Base-by-base conservation (phyloP, 2,888 invertebrate species). In the Drosophila ustulata region DNA sequence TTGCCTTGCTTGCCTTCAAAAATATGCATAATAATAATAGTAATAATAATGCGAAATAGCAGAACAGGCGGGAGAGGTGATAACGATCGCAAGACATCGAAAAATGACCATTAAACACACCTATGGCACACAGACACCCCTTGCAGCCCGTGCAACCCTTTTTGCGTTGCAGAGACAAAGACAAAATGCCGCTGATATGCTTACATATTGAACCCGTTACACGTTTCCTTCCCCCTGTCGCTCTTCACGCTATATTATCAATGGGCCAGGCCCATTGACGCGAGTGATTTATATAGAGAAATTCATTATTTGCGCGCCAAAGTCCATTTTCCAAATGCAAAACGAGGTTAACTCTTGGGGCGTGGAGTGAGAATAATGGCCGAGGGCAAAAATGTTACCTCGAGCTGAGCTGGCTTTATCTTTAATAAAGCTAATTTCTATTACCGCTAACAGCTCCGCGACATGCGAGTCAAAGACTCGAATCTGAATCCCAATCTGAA, bases 71-170 rank as follows among this genome's bases (percentile, higher is more conserved):
- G 66, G 52, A 41, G 59, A 75, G 82, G 79, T 79, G 89, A 85
- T 89, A 85, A 86, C 68, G 85, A 86, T 87, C 89, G 75, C 75
- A 76, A 81, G 86, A 78, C 81, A 80, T 88, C 79, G 80, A 80
- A 71, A 84, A 88, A 87, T 87, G 82, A 84, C 87, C 89, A 82
- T 88, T 87, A 88, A 88, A 76, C 89, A 87, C 86, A 86, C 86
- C 89, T 89, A 80, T 66, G 75, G 50, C 67, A 43, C 64, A 58
- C 61, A n/a, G 37, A 37, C 45, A 2, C 43, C 68, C 43, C 26
- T 28, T 25, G 49, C 37, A n/a, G 4, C 11, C 37, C 37, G 37
- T 47, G 55, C 66, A 77, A 78, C 79, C 78, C 71, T 78, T 78
- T 72, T 18, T 13, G 9, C 7, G 13, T 23, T 23, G 4, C 30